Evolutionary conservation across 2,888 invertebrate genomes (phyloP), one percentile per base, ranked within the genome.

Genomic region (Tetranychus truncatus): DNA sequence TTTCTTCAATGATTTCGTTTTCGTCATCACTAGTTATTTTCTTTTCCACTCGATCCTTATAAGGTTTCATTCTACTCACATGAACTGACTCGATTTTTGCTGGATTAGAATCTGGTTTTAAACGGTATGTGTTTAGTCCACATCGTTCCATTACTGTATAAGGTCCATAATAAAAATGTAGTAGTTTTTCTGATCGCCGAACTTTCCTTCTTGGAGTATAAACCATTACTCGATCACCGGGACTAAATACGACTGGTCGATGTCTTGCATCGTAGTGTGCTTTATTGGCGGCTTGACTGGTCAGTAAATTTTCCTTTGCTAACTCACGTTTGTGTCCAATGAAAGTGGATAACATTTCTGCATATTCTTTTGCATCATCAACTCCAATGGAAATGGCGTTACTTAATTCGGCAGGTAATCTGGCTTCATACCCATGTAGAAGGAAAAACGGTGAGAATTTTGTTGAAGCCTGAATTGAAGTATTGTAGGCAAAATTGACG

Each of bases 321-420:
- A 24, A 7, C 15, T 72, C 72, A 2, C 72, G 24, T 44, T 44
- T 72, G 7, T 21, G 18, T 2, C 34, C n/a, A 18, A 72, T 18
- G 9, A 44, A 9, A 15, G 34, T 34, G 9, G 24, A 4, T 44
- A 72, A 45, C n/a, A 34, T 8, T 44, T 45, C 34, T 1, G 5
- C 72, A 8, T 72, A 72, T 21, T 24, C 44, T 24, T 24, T 24
- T 9, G n/a, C 24, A n/a, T 72, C 34, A 34, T 66, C n/a, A 66
- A 55, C 15, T 44, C 75, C 20, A 20, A 20, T 15, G 21, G 9
- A 21, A 7, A 34, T 20, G 34, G 24, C 45, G 9, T 20, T 9
- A 18, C 69, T 45, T 34, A 76, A 46, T 24, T 80, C 78, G 11
- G 71, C 66, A 20, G 72, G 72, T 21, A 45, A n/a, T 72, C 7